Evolutionary conservation across 2,888 invertebrate species (phyloP).

Genomic region (Cylindroiulus punctatus): DNA sequence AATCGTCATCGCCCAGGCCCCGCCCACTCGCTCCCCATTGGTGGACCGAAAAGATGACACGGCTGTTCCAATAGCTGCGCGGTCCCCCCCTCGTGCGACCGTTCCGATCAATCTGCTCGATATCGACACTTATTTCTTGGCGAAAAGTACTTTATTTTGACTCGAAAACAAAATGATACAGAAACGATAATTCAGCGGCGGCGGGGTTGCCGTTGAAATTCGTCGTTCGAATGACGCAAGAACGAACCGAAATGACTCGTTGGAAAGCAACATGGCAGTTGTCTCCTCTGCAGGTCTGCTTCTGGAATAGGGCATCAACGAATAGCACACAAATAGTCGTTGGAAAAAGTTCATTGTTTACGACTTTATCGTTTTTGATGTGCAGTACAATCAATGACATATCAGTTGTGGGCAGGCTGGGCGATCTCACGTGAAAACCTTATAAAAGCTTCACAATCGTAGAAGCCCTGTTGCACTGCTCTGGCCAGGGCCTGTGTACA

Average conservation of each 20-base stretch:
- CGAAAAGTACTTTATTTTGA: not conserved
- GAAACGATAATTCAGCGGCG: not conserved
- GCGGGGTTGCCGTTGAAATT: not conserved
- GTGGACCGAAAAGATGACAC: not conserved
- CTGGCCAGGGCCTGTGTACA: too few relatives aligned
- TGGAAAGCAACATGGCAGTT: not conserved
- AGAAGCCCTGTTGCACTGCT: too few relatives aligned
- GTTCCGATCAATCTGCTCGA: not conserved
- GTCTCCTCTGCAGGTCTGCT: too few relatives aligned
- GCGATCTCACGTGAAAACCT: too few relatives aligned
- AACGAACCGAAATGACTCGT: not conserved
- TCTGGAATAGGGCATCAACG: not conserved
- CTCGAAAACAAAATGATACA: not conserved
- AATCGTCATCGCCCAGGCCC: constrained; percentile 3
- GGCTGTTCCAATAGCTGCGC: not conserved
- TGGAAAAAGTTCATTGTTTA: too few relatives aligned
- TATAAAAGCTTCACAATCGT: too few relatives aligned
- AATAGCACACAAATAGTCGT: too few relatives aligned
- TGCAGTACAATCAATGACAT: too few relatives aligned
- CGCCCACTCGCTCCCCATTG: constrained; percentile 11
- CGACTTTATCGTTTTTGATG: too few relatives aligned
- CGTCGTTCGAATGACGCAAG: not conserved
- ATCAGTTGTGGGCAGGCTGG: too few relatives aligned
- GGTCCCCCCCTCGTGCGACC: not conserved
- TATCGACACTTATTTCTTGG: not conserved